These are phyloP conservation scores for Chrysemys picta DNA, from an alignment of 2,113 vertebrate species.

Conservation along the genomic window DNA sequence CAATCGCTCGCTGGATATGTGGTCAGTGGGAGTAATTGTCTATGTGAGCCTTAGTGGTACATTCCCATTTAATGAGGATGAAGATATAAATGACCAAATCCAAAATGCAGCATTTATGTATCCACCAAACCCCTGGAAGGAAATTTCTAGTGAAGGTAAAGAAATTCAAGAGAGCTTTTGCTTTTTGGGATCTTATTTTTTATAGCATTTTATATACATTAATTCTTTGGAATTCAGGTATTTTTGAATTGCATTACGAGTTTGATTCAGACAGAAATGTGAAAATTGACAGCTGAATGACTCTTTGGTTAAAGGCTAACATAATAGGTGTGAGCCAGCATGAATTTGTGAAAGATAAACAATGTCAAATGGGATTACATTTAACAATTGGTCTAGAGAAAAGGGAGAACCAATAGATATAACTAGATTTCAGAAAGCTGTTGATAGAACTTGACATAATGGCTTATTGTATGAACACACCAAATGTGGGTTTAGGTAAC, in stretches of 20 bases:
- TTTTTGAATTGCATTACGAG: not conserved
- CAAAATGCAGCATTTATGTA: conserved; percentile 99
- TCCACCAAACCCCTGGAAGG: conserved; percentile 95
- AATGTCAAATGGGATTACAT: not conserved
- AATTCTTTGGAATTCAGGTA: not conserved
- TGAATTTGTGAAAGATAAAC: not conserved
- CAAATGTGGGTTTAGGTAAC: not conserved
- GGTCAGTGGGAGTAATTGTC: conserved; percentile 97
- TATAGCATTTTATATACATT: not conserved
- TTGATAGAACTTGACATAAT: not conserved
- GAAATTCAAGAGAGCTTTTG: not conserved
- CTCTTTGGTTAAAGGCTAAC: not conserved
- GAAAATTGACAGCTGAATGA: not conserved
- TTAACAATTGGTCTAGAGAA: not conserved
- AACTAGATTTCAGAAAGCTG: not conserved
- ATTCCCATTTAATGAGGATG: conserved; percentile 98
- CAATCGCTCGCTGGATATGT: conserved; percentile 98
- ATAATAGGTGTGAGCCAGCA: not conserved
- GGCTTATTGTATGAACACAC: not conserved
- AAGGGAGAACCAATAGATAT: not conserved
- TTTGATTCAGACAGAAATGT: not conserved
- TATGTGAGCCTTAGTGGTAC: conserved; percentile 98
- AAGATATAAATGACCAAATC: conserved; percentile 98
- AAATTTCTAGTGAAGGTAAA: conserved; percentile 94
- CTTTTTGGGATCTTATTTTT: not conserved